Conservation (phyloP, 2,113 vertebrate genomes). For the Ranitomeya imitator region DNA sequence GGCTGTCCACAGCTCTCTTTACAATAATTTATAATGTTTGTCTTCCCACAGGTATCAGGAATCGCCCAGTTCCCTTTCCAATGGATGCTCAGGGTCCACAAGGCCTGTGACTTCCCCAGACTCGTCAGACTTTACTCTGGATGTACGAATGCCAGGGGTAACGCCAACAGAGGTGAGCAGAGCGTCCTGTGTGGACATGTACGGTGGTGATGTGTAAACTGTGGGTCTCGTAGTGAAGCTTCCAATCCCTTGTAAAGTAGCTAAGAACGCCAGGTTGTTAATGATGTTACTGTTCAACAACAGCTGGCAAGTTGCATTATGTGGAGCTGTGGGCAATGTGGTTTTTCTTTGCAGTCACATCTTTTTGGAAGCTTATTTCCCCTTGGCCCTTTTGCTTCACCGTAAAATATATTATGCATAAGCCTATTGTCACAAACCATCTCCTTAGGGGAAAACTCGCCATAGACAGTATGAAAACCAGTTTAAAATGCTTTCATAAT, state of each 20-base stretch:
- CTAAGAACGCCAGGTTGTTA: not conserved
- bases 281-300: not conserved
- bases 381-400: not conserved
- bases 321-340: not conserved
- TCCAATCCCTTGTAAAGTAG: not conserved
- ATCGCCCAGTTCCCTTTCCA: constrained; percentile 70
- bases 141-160: constrained; percentile 91
- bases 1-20: not conserved
- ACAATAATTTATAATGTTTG: not conserved
- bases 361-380: not conserved
- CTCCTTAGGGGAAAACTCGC: not conserved
- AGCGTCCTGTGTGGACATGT: not conserved
- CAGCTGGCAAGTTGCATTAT: not conserved
- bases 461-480: not conserved
- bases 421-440: not conserved
- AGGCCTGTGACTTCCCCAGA: constrained; percentile 73
- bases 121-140: constrained; percentile 84
- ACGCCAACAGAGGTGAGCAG: constrained; percentile 80
- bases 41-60: constrained; percentile 79
- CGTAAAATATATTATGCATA: not conserved
- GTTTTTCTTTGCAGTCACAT: not conserved
- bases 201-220: not conserved
- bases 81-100: constrained; percentile 77
- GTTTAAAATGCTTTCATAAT: not conserved
- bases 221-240: not conserved